A percentile compares a stretch with the other conserved stretches of the same genome.
Evolutionary conservation across 1,140 invertebrate species (phyloP).

Genomic region (Venturia canescens): DNA sequence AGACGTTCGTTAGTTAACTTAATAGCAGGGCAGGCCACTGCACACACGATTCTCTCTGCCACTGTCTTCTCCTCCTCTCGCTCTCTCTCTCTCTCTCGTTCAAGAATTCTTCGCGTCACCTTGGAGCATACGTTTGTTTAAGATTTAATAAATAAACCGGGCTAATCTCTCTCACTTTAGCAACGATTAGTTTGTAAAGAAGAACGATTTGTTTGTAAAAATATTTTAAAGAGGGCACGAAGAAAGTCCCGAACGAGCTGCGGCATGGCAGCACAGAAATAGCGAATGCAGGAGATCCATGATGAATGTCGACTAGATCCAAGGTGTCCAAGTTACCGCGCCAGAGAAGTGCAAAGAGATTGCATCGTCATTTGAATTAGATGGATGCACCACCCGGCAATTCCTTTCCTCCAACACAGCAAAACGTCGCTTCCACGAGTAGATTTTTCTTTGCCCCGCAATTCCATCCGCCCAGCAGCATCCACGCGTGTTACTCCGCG

Average conservation of each 20-base stretch:
- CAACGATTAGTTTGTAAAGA: not conserved
- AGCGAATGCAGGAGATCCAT: too few species aligned
- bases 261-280: too few species aligned
- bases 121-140: slow-evolving; percentile 41
- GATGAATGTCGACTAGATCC: too few species aligned
- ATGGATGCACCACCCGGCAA: slow-evolving; percentile 15
- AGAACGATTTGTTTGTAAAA: not conserved
- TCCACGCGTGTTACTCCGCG: slow-evolving; percentile 28
- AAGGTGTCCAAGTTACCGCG: too few species aligned
- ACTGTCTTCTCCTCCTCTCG: slow-evolving; percentile 2
- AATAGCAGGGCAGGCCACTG: slow-evolving; percentile 55
- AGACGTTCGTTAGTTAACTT: slow-evolving; percentile 72
- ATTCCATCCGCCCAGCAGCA: not conserved
- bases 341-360: not conserved
- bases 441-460: not conserved
- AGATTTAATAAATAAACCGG: slow-evolving; percentile 21
- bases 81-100: not conserved
- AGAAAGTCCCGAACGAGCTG: too few species aligned
- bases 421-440: not conserved
- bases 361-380: slow-evolving; percentile 26
- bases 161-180: slow-evolving; percentile 34
- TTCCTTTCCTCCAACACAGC: not conserved
- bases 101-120: slow-evolving; percentile 36
- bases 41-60: slow-evolving; percentile 17
- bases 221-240: too few species aligned